Conservation (phyloP, 2,888 invertebrate genomes). For the Ophioninae sp. region DNA sequence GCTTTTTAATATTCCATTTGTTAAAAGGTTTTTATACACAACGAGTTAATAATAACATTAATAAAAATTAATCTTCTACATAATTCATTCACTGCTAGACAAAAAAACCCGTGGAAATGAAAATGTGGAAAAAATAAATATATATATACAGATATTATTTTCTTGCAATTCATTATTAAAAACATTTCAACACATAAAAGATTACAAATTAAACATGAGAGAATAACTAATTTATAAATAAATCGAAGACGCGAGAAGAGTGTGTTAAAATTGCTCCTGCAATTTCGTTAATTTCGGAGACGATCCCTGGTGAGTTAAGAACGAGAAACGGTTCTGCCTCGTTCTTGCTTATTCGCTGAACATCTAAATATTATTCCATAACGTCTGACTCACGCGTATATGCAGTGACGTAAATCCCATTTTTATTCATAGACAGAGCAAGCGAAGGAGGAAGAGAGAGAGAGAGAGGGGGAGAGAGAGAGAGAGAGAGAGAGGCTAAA, state of each 20-base stretch:
- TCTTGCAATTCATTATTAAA: too few species aligned
- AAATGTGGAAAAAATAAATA: too few species aligned
- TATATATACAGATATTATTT: too few species aligned
- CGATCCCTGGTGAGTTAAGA: constrained; percentile 1
- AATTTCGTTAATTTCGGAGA: background rate
- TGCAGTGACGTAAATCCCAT: constrained; percentile 64
- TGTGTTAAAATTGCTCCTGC: background rate
- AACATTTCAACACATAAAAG: too few species aligned
- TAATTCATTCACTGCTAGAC: too few species aligned
- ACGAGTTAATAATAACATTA: too few species aligned
- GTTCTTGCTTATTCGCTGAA: constrained; percentile 51
- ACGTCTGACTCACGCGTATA: constrained; percentile 56
- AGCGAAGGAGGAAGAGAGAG: background rate
- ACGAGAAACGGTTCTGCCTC: constrained; percentile 42
- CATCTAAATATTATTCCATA: constrained; percentile 68
- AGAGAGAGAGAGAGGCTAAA: background rate
- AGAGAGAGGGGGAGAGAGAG: too few species aligned
- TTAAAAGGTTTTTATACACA: too few species aligned
- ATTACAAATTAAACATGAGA: background rate
- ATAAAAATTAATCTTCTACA: too few species aligned
- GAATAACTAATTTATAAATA: too few species aligned
- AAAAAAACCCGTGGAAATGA: too few species aligned
- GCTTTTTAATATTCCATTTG: too few species aligned
- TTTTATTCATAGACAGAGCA: constrained; percentile 32
- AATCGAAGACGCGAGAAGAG: background rate